These are phyloP conservation scores for Thamnophis sirtalis DNA, from an alignment of 2,113 vertebrate species.

Conservation along the genomic window DNA sequence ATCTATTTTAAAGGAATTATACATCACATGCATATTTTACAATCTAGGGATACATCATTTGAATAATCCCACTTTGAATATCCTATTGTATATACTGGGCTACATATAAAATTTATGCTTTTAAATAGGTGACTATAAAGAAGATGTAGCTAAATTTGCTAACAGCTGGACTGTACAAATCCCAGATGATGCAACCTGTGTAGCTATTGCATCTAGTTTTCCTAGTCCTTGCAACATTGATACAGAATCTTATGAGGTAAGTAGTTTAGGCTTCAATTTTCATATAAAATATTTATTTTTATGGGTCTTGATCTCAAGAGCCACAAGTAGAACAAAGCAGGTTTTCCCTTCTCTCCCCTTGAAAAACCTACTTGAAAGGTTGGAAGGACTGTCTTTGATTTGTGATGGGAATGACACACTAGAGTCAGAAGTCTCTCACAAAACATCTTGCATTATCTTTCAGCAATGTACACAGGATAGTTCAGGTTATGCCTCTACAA, in stretches of 20 bases:
- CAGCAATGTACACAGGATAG: neutral
- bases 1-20: neutral
- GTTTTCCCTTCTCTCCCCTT: neutral
- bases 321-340: neutral
- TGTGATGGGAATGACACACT: neutral
- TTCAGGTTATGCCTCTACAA: neutral
- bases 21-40: neutral
- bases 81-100: neutral
- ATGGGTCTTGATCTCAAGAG: neutral
- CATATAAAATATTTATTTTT: neutral
- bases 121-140: conserved; percentile 71
- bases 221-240: conserved; percentile 84
- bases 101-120: neutral
- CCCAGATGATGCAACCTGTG: conserved; percentile 77
- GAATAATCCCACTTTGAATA: neutral
- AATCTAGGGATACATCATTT: no score
- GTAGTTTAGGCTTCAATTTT: conserved; percentile 5
- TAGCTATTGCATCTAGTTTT: conserved; percentile 83
- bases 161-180: conserved; percentile 90
- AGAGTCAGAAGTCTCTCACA: neutral
- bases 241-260: conserved; percentile 85
- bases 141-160: conserved; percentile 87
- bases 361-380: neutral
- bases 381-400: neutral
- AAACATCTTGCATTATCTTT: neutral